Evolutionary conservation across 2,888 invertebrate genomes (phyloP), one percentile per base, ranked within the genome.

Genomic region (Stenurella melanura): DNA sequence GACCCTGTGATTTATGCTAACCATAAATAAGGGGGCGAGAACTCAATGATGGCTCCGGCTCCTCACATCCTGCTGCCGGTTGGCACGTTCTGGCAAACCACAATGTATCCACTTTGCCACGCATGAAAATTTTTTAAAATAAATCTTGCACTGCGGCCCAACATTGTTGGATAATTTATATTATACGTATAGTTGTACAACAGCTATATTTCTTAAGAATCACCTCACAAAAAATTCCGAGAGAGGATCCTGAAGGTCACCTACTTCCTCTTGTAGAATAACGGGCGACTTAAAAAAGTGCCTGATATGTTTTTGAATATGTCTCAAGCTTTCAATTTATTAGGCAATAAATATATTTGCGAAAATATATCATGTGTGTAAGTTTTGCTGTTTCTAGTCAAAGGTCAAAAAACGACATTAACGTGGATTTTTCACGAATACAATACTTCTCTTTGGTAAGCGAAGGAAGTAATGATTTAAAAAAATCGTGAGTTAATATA

Each of bases 21-120:
- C 82, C 82, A 85, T 86, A 86, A 86, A 86, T 86, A 84, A 83
- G 83, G 85, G 85, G 83, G 85, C 85, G 85, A 84, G 84, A 85
- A 84, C 83, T 82, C 86, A 83, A 84, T 84, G 85, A 86, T 85
- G 83, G 79, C 83, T 83, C 81, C 80, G 83, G 84, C 83, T 78
- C 81, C 82, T 74, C 75, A 74, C 76, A 77, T 80, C 80, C 79
- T 79, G 70, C 74, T 57, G 26, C 38, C 66, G 42, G 57, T 57
- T 56, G 60, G 60, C 70, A 42, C 70, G 67, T 60, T 42, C 70
- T 56, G 69, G 58, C 69, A 19, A 70, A 38, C 58, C 58, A 21
- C 58, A 38, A 38, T 58, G 15, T 70, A 60, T 60, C 60, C 70
- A 38, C 12, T 60, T 60, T 60, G 70, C 70, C 70, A 60, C 60